phyloP scores from a whole-genome alignment of 2,113 vertebrate species.

The Pelodiscus sinensis region DNA sequence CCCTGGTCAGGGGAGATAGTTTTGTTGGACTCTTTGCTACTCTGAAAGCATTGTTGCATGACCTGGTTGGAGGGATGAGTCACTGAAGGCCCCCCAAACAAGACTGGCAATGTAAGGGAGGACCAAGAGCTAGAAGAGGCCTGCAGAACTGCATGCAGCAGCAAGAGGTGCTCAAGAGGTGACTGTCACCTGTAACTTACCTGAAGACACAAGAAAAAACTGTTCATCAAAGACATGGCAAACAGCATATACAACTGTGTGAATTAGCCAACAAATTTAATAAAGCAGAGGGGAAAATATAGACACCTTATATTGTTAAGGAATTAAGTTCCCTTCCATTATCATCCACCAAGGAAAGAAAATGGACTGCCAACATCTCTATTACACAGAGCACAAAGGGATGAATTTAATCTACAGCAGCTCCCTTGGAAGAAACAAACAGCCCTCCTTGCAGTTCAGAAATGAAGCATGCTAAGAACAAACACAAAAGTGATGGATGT shows the following conservation, averaged over 20 bases:
- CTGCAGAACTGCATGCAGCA: not conserved
- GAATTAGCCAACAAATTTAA: not conserved
- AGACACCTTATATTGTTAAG: not conserved
- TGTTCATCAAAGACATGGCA: not conserved
- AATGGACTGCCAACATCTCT: not conserved
- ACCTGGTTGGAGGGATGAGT: not conserved
- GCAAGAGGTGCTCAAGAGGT: not conserved
- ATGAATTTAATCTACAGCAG: not conserved
- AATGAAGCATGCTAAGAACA: not conserved
- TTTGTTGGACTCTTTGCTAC: not conserved
- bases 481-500: not conserved
- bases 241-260: not conserved
- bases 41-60: not conserved
- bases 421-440: not conserved
- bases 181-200: not conserved
- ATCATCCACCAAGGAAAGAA: not conserved
- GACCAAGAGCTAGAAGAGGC: not conserved
- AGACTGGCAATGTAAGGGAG: not conserved
- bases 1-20: not conserved
- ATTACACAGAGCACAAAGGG: not conserved
- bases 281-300: not conserved
- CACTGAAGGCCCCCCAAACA: not conserved
- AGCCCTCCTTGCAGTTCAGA: too few relatives aligned
- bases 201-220: not conserved
- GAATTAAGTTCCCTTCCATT: not conserved